Evolutionary conservation across 2,113 vertebrate genomes (phyloP).

Genomic region (Pandion haliaetus): DNA sequence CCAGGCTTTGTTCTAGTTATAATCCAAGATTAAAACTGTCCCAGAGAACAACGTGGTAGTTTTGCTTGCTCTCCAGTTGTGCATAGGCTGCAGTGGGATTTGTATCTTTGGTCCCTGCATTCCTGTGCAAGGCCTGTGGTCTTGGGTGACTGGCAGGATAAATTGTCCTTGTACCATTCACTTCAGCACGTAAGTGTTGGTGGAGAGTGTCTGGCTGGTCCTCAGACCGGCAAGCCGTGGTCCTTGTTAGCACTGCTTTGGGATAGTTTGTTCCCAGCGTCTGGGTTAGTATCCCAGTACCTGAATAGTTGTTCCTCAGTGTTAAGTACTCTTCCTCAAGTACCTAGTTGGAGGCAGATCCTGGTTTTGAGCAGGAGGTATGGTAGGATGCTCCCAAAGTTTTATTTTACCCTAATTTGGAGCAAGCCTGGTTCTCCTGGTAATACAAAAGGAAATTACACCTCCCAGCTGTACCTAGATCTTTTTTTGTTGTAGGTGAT

Average conservation of each 20-base stretch:
- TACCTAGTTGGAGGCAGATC: neutral
- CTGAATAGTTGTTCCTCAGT: neutral
- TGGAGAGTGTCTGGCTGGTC: neutral
- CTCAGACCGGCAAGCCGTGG: neutral
- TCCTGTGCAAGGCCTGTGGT: neutral
- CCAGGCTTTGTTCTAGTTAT: neutral
- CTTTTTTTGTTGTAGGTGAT: neutral
- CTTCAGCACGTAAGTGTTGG: neutral
- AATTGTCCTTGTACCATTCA: neutral
- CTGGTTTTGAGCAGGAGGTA: neutral
- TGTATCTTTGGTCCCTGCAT: neutral
- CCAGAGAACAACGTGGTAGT: neutral
- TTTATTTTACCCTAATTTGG: neutral
- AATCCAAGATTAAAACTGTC: neutral
- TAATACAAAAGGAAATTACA: neutral
- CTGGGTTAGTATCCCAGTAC: neutral
- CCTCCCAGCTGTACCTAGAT: neutral
- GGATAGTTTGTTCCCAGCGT: neutral
- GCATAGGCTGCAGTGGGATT: neutral
- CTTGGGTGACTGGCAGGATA: neutral
- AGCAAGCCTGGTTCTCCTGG: neutral
- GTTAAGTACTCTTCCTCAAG: neutral
- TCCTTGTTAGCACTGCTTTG: neutral
- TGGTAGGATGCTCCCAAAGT: neutral
- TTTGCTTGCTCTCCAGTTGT: neutral